phyloP scores from a whole-genome alignment of 2,797 vertebrate genomes.

The Cryptoprocta ferox region DNA sequence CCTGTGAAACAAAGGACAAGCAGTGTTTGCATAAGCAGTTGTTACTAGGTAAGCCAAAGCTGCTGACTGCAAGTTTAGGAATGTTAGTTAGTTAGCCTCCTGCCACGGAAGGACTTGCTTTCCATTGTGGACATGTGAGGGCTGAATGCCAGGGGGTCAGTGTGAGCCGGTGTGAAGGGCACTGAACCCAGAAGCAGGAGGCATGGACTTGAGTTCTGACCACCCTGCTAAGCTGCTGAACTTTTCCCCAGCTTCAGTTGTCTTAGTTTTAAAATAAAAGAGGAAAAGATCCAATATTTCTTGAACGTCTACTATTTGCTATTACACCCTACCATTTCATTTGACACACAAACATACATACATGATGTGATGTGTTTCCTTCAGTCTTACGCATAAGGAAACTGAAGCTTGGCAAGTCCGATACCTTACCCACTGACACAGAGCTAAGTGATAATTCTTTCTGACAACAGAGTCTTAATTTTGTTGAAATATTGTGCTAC shows the following conservation, averaged over 20 bases:
- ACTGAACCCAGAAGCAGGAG: not conserved
- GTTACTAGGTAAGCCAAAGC: no score
- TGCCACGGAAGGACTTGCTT: not conserved
- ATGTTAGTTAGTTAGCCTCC: not conserved
- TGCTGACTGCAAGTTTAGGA: not conserved
- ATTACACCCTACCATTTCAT: not conserved
- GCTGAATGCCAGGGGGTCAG: rapidly evolving
- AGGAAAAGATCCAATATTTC: not conserved
- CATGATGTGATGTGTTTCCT: not conserved
- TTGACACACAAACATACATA: no score
- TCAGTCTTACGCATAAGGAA: not conserved
- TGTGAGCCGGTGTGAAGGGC: not conserved
- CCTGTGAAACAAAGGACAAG: not conserved
- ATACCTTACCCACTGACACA: not conserved
- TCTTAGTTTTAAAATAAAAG: not conserved
- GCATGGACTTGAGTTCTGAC: not conserved
- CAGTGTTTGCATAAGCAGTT: no score
- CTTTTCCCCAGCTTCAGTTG: not conserved
- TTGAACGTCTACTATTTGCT: not conserved
- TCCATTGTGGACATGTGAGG: not conserved
- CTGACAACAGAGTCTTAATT: not conserved
- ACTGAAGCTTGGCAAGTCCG: not conserved
- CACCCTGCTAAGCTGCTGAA: not conserved
- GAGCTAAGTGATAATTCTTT: not conserved
- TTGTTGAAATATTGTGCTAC: not conserved